These are phyloP conservation scores for Syndactyla subalaris DNA, from an alignment of 2,797 vertebrate genomes.

Conservation along the genomic window DNA sequence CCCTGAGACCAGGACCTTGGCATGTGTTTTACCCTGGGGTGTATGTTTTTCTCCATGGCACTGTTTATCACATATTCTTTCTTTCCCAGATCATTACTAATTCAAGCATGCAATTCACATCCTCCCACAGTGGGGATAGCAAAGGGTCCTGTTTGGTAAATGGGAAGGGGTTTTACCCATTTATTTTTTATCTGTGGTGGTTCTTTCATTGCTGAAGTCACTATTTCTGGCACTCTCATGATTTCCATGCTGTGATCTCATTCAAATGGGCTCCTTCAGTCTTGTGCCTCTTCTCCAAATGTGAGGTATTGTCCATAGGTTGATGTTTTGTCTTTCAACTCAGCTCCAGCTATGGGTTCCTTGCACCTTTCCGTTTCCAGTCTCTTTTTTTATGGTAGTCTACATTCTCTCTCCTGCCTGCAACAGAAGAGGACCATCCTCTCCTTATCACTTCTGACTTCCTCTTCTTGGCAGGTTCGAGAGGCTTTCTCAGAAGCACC, in stretches of 20 bases:
- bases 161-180: neutral
- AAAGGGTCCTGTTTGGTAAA: slow-evolving; percentile 9
- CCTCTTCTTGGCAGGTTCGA: neutral
- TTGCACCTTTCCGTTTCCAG: neutral
- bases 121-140: slow-evolving; percentile 45
- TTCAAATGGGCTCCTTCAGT: slow-evolving; percentile 30
- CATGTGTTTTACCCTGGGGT: neutral
- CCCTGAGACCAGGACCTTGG: slow-evolving; percentile 1
- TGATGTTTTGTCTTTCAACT: neutral
- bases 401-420: neutral
- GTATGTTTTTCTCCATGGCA: neutral
- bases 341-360: neutral
- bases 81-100: slow-evolving; percentile 28
- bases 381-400: neutral
- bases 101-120: slow-evolving; percentile 46
- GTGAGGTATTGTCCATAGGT: neutral
- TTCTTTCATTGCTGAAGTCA: slow-evolving; percentile 57
- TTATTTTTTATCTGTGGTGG: slow-evolving; percentile 32
- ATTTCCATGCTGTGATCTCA: slow-evolving; percentile 19
- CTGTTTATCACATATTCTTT: slow-evolving; percentile 10
- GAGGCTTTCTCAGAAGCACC: neutral
- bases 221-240: slow-evolving; percentile 11
- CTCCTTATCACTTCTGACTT: neutral
- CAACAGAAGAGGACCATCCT: neutral
- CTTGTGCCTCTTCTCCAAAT: neutral